These are phyloP conservation scores for Dermatemys mawii DNA, from an alignment of 2,113 vertebrate species.

Conservation along the genomic window DNA sequence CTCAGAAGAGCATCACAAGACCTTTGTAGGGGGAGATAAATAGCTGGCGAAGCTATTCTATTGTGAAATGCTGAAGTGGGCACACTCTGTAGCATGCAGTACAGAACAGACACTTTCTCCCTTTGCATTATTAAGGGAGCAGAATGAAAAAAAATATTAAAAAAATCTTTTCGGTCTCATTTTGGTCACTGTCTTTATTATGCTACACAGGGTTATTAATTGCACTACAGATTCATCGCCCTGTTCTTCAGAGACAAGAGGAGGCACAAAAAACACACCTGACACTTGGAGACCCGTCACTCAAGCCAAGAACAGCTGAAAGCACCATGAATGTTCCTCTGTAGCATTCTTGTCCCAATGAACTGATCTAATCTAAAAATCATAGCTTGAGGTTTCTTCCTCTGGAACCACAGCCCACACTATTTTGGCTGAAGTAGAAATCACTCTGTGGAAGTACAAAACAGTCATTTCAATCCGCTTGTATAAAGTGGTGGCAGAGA, in stretches of 20 bases:
- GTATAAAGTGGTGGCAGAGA: constrained; percentile 23
- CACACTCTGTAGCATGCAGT: constrained; percentile 33
- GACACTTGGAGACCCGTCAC: fast-evolving
- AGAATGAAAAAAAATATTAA: neutral
- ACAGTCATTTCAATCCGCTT: constrained; percentile 36
- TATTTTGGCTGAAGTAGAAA: constrained; percentile 1
- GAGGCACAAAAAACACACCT: fast-evolving
- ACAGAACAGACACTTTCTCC: neutral
- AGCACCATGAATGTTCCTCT: fast-evolving
- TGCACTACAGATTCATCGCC: fast-evolving
- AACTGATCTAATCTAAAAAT: neutral
- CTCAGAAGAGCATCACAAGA: neutral
- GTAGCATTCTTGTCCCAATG: neutral
- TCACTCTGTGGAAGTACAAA: neutral
- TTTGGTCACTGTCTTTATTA: neutral
- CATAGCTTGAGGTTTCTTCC: neutral
- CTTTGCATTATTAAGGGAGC: constrained; percentile 3
- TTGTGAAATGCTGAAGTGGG: neutral
- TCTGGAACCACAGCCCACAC: constrained; percentile 30
- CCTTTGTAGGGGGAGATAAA: neutral
- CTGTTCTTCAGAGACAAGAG: fast-evolving
- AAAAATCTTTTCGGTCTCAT: neutral
- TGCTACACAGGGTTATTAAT: fast-evolving
- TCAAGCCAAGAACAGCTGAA: fast-evolving
- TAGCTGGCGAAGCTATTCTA: neutral